Evolutionary conservation across 1,140 invertebrate genomes (phyloP), one percentile per base, ranked within the genome.

Genomic region (Solenopsis invicta): DNA sequence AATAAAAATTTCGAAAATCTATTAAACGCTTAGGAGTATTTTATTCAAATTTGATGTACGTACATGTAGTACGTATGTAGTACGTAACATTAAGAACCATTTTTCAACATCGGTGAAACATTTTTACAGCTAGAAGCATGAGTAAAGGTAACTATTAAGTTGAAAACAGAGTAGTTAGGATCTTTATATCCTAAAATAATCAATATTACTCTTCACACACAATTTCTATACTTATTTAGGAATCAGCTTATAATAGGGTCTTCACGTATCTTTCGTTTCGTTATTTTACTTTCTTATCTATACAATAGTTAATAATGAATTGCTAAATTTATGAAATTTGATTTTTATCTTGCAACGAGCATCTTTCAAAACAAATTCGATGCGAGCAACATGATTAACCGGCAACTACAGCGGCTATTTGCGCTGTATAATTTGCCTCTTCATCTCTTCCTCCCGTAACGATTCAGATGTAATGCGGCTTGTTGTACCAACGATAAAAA

Each of bases 401-500:
- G 24, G 54, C 29, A 9, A 45, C 16, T 18, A 6, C 18, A 29
- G 59, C 37, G 66, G 13, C 52, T 21, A 71, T 81, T 52, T 71
- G 50, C 21, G 37, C 13, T 81, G 9, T 45, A 41, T 13, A 81
- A 74, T 61, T 41, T 74, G 18, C 12, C 24, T 48, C n/a, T 81
- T 41, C 54, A 74, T 74, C 24, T 72, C 5, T 34, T 59, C 29
- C 21, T 41, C 41, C 1, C 18, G 18, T 50, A 62, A 81, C 5
- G 56, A 82, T 37, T 37, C 4, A 37, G 1, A 54, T 18, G 37
- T 75, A 18, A 18, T 16, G 34, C 61, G 21, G 29, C 21, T 29
- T 80, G 34, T 78, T 12, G 34, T 69, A 12, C 10, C 13, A n/a
- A 41, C 54, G 52, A 61, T 18, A 41, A 84, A 82, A 84, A 50